Evolutionary conservation across 2,797 vertebrate species (phyloP), one percentile per base, ranked within the genome.

Genomic region (Gymnocypris eckloni): DNA sequence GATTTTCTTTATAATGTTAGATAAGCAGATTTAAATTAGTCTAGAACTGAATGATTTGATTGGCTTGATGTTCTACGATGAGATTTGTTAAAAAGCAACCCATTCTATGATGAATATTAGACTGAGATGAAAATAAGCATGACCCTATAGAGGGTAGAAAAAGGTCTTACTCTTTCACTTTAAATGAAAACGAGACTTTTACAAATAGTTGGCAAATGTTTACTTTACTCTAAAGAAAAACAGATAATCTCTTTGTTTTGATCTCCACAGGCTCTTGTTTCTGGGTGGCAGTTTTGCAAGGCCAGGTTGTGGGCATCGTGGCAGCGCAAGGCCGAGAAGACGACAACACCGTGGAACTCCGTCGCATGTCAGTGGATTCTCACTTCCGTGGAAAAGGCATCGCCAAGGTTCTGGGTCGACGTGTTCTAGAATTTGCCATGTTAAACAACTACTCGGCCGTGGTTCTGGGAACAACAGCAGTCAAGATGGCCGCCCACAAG

Each of bases 401-500:
- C 4, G 98, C 98, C 87, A 99, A 99, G 94, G 96, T 96, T 0
- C 95, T 99, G 91, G 98, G 98, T 64, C 97, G 98, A 45, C 97
- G 97, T 1, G 98, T 99, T 72, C 94, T 99, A 91, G 98, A 99
- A 95, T 99, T 98, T 1, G 98, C 98, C 6, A 78, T 99, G 93
- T 93, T 97, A 91, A 98, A 98, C 95, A 96, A 98, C 95, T 99
- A 97, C 91, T 97, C 98, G 0, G 97, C 98, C 0, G 97, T 99
- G 7, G 97, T 99, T 88, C 93, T 99, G 87, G 98, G 98, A 86
- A 99, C 98, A 54, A 99, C 98, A 0, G 98, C 98, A 0, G 98
- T 99, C 89, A 99, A 99, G 94, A 91, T 98, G 96, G 98, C 98
- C 0, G 98, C 98, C 89, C 98, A 99, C 96, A 99, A 95, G 97